These are phyloP conservation scores for Flexamia atlantica DNA, from an alignment of 2,888 invertebrate species.

Conservation along the genomic window DNA sequence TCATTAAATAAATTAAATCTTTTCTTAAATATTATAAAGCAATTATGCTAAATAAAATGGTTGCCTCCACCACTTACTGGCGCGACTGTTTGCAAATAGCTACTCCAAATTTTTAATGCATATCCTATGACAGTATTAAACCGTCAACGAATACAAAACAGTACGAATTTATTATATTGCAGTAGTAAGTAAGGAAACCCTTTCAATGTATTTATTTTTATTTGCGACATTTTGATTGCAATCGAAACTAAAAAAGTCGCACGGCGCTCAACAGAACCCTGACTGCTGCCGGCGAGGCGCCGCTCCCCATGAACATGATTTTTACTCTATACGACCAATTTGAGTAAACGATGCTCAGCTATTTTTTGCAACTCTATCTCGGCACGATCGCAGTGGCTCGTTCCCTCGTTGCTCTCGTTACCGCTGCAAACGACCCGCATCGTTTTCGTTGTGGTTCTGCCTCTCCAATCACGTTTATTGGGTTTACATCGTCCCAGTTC, in stretches of 20 bases:
- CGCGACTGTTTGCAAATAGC: no score
- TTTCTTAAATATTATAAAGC: no score
- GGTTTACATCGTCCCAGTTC: not conserved
- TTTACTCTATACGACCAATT: constrained; percentile 57
- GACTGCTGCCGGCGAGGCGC: constrained; percentile 8
- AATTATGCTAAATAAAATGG: no score
- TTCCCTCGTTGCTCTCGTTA: constrained; percentile 47
- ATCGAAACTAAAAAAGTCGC: not conserved
- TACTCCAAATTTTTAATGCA: no score
- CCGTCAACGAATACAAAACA: no score
- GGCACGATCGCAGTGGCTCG: not conserved
- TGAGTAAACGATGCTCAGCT: constrained; percentile 56
- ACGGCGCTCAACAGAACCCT: not conserved
- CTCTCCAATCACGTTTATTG: constrained; percentile 12
- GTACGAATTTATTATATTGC: no score
- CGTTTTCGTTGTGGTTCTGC: constrained; percentile 27
- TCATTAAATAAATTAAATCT: no score
- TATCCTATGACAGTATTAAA: no score
- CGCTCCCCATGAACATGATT: constrained; percentile 38
- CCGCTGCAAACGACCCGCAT: constrained; percentile 27
- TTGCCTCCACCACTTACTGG: no score
- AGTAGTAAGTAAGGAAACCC: no score
- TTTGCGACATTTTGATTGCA: no score
- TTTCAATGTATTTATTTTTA: no score
- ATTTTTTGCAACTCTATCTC: constrained; percentile 28